Base-by-base conservation (phyloP, 1,140 invertebrate species). In the Rhopalosiphum padi region DNA sequence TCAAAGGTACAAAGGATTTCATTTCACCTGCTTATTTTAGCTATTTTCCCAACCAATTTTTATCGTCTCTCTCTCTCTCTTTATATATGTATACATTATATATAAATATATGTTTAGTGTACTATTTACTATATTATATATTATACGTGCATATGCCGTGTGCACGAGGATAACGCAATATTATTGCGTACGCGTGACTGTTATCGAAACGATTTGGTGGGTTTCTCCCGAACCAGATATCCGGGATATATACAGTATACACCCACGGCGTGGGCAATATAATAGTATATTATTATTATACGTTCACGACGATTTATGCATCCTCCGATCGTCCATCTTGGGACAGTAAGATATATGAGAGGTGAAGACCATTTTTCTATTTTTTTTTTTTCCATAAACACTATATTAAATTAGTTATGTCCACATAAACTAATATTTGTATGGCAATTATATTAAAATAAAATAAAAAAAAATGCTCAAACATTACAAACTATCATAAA, bases 121-220 rank as follows among this genome's bases (percentile, higher is more conserved):
- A 77, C 60, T 77, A 77, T 77, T 77, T 77, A 77, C 60, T 35
- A 35, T n/a, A 77, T n/a, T 77, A 77, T 77, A 77, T 6, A 41
- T 41, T 30, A 41, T 25, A 41, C 83, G 41, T 25, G 83, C 23
- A 23, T 85, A 41, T 85, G 35, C 22, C 37, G 41, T 43, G 83
- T 43, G 83, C 83, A 25, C 41, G 37, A 25, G 83, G 83, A 85
- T 85, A 85, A 85, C 41, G 41, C 41, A 15, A 43, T 30, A 77
- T 68, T 91, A 91, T 91, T 43, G 55, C 55, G 89, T 30, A 91
- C 21, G 41, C 90, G 90, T 91, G 90, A 91, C 90, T 60, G 23
- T 60, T 77, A 41, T 91, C 53, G 90, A 68, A 91, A 91, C 41
- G 90, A 91, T 35, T 60, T 15, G 90, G n/a, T 60, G 23, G 35